Evolutionary conservation across 1,140 invertebrate genomes (phyloP).

Genomic region (Drosophila trapezifrons): DNA sequence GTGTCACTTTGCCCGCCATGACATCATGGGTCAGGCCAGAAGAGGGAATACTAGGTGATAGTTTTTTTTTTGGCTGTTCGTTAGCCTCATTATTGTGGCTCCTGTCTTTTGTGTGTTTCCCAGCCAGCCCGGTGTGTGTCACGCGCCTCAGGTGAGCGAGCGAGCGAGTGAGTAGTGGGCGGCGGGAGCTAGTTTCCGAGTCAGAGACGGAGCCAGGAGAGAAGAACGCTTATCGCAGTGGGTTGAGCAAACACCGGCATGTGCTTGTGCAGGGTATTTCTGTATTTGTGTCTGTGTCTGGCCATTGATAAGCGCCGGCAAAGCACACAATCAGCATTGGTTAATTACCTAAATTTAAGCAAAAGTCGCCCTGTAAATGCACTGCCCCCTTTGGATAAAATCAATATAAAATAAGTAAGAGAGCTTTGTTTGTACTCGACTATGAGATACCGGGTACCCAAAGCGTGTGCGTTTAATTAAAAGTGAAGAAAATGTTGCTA

Average conservation of each 20-base stretch:
- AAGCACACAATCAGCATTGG: constrained; percentile 54
- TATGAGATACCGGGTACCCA: background rate
- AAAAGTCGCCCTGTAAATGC: constrained; percentile 17
- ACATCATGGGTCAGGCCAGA: constrained; percentile 18
- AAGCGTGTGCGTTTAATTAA: background rate
- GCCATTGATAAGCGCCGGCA: constrained; percentile 55
- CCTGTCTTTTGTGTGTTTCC: background rate
- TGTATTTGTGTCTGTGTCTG: constrained; percentile 31
- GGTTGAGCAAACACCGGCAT: constrained; percentile 65
- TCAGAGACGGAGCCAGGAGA: constrained; percentile 20
- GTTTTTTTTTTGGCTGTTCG: background rate
- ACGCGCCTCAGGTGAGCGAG: constrained; percentile 43
- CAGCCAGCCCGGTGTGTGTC: constrained; percentile 34
- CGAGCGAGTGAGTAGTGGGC: background rate
- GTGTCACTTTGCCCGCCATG: constrained; percentile 6
- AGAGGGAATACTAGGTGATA: constrained; percentile 4
- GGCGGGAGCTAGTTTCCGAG: constrained; percentile 6
- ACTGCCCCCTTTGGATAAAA: background rate
- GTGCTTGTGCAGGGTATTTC: background rate
- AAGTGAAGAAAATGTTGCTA: background rate
- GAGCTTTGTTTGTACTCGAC: background rate
- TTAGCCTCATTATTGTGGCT: constrained; percentile 13
- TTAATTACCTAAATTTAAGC: constrained; percentile 62
- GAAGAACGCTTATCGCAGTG: constrained; percentile 56
- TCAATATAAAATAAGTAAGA: background rate